Evolutionary conservation across 2,888 invertebrate genomes (phyloP).

Genomic region (Euspilapteryx auroguttella): DNA sequence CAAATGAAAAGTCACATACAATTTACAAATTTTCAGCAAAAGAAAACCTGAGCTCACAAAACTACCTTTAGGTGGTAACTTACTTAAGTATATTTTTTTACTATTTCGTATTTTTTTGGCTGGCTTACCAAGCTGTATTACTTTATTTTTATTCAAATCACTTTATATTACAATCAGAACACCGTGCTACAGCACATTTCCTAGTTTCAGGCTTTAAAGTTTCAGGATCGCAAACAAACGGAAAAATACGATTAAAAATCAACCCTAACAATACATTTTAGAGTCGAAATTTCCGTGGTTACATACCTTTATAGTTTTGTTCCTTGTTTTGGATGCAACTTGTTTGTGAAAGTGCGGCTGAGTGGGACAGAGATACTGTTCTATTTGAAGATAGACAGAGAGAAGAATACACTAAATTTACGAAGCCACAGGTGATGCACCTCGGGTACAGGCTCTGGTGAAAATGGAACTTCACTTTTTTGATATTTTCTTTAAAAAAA

Average conservation of each 20-base stretch:
- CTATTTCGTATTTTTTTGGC: no score
- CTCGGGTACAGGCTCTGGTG: conserved; percentile 35
- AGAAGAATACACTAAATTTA: conserved; percentile 50
- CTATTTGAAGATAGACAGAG: conserved; percentile 20
- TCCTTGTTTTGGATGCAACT: conserved; percentile 58
- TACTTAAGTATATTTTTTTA: no score
- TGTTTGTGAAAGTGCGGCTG: conserved; percentile 55
- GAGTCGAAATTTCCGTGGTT: conserved; percentile 14
- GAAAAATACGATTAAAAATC: no score
- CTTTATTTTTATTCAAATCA: conserved; percentile 51
- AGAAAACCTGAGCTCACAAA: no score
- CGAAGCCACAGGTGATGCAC: conserved; percentile 59
- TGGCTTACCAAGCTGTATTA: no score
- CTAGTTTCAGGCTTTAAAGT: conserved; percentile 33
- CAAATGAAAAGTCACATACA: no score
- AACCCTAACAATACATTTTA: conserved; percentile 13
- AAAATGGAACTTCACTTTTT: conserved; percentile 14
- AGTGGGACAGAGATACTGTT: conserved; percentile 21
- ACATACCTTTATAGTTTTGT: conserved; percentile 31
- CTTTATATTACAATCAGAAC: conserved; percentile 54
- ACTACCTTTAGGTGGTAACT: no score
- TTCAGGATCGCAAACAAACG: conserved; percentile 17
- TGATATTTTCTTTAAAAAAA: no score
- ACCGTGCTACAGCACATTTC: conserved; percentile 36
- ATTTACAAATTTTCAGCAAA: no score